These are phyloP conservation scores for Catocala nupta DNA, from an alignment of 2,888 invertebrate genomes.

Conservation along the genomic window DNA sequence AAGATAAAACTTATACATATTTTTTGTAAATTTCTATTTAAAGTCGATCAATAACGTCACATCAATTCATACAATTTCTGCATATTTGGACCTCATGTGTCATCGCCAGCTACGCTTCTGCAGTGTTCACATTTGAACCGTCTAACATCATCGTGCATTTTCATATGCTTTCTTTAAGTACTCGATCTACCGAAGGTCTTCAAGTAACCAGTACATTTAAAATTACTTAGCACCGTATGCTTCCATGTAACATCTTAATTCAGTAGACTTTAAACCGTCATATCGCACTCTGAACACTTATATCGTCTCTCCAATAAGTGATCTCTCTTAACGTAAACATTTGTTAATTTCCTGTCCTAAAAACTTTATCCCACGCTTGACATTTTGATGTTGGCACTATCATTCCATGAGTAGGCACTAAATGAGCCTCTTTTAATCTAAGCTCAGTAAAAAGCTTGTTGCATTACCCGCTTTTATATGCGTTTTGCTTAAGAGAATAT, in stretches of 20 bases:
- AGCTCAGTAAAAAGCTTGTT: slow-evolving; percentile 8
- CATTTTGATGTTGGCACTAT: slow-evolving; percentile 20
- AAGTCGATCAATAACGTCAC: too few relatives aligned
- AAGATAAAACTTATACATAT: too few relatives aligned
- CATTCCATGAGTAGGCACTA: background rate
- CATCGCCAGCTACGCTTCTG: slow-evolving; percentile 54
- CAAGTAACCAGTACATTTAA: slow-evolving; percentile 66
- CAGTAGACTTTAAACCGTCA: slow-evolving; percentile 45
- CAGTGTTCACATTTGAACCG: slow-evolving; percentile 43
- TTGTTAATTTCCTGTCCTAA: slow-evolving; percentile 17
- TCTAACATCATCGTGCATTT: slow-evolving; percentile 54
- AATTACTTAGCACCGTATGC: slow-evolving; percentile 59
- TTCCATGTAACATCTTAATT: slow-evolving; percentile 46
- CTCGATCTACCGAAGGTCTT: slow-evolving; percentile 54
- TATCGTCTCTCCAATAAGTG: slow-evolving; percentile 58
- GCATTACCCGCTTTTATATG: slow-evolving; percentile 11
- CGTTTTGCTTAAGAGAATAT: background rate
- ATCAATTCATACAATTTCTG: slow-evolving; percentile 32
- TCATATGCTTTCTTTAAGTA: slow-evolving; percentile 55
- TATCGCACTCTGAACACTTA: slow-evolving; percentile 69
- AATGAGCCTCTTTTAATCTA: slow-evolving; percentile 6
- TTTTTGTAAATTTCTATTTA: too few relatives aligned
- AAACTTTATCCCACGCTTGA: slow-evolving; percentile 34
- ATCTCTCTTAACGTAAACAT: slow-evolving; percentile 31
- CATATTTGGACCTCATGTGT: slow-evolving; percentile 60